Evolutionary conservation across 2,888 invertebrate species (phyloP), one percentile per base, ranked within the genome.

Genomic region (Epistrophella euchroma): DNA sequence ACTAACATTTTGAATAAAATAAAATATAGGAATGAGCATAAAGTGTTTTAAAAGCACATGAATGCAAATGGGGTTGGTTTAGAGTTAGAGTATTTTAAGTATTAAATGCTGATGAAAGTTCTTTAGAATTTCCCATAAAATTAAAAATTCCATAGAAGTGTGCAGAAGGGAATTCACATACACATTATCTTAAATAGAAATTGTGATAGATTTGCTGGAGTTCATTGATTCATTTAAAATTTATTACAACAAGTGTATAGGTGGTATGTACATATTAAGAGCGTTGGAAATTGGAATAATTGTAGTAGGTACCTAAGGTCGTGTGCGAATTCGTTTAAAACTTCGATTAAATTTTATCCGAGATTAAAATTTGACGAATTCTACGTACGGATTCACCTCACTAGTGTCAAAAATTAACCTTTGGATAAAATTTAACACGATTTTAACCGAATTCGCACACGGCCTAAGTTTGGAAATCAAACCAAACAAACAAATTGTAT

Each of bases 1-100:
- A 40, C 52, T 68, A n/a, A 52, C 22, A 37, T 68, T 68, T 32
- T 10, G 10, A 66, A 50, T 68, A 6, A 52, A 58, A 60, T 40
- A 37, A 22, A 17, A 17, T 32, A 32, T 56, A 32, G 6, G 11
- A 5, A 2, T 35, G 5, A 17, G 15, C 15, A 32, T 32, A 11
- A n/a, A n/a, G 17, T 6, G 6, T 35, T 32, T 56, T 35, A 19
- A 32, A 58, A 19, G 13, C 19, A 22, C 1, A 37, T 19, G 2
- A 37, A 58, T 19, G 22, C 17, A 40, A 37, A 22, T 60, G 22
- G 3, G 6, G 4, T 60, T 40, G 13, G 15, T 40, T 22, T 22
- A 15, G 11, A 9, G 22, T 15, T n/a, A n/a, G n/a, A n/a, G n/a
- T n/a, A 15, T 19, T 37, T 37, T 37, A 40, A 1, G 17, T 43